phyloP scores from a whole-genome alignment of 2,113 vertebrate species.

The Chascanopsetta lugubris region DNA sequence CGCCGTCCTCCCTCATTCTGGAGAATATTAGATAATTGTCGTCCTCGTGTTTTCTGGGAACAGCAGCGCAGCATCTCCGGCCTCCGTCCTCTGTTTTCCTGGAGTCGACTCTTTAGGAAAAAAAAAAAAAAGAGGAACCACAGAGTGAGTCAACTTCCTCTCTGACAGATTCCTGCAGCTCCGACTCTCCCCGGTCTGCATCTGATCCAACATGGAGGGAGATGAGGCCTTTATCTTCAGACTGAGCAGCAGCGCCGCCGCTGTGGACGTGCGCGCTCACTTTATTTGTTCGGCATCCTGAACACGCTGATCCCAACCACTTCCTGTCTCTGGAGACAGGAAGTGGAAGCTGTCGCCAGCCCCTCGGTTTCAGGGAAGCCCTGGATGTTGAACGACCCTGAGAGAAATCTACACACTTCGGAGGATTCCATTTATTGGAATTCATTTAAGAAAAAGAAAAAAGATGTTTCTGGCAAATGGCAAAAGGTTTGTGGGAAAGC shows the following conservation, averaged over 20 bases:
- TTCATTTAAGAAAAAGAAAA: no score
- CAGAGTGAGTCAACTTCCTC: conserved; percentile 78
- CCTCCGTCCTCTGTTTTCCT: conserved; percentile 63
- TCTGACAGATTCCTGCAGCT: conserved; percentile 52
- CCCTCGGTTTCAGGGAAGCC: neutral
- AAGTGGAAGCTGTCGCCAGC: conserved; percentile 40
- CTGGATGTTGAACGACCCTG: neutral
- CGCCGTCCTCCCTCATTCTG: conserved; percentile 7
- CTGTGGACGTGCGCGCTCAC: conserved; percentile 27
- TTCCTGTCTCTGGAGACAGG: conserved; percentile 69
- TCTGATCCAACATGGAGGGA: conserved; percentile 15
- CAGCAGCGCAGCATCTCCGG: conserved; percentile 53
- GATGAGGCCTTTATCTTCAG: conserved; percentile 9
- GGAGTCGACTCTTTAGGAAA: conserved; percentile 57
- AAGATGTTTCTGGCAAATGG: neutral
- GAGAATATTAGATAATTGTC: neutral
- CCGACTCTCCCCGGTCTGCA: conserved; percentile 34
- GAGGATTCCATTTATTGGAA: neutral
- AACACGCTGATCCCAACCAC: conserved; percentile 54
- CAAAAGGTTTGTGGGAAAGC: conserved; percentile 23
- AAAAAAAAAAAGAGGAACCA: conserved; percentile 7
- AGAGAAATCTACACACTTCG: neutral
- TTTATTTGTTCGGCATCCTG: conserved; percentile 36
- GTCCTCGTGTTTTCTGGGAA: conserved; percentile 41
- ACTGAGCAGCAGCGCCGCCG: neutral